These are phyloP conservation scores for Cardinalis cardinalis DNA, from an alignment of 2,113 vertebrate species.

Conservation along the genomic window DNA sequence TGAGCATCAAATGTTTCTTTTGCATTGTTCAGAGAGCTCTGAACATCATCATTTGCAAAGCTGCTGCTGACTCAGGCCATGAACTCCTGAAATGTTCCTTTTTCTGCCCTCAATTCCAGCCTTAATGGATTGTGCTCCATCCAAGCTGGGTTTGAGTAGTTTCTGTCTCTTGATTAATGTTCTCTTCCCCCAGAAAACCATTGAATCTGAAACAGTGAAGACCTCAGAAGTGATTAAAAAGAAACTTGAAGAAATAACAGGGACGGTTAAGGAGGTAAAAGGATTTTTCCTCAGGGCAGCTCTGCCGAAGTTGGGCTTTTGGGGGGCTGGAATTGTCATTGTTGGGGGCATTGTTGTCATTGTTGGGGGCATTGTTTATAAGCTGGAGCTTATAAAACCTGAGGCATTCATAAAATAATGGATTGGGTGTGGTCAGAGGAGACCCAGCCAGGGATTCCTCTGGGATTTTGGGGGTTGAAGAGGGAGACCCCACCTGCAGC, in stretches of 20 bases:
- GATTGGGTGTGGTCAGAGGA: not conserved
- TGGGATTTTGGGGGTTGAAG: not conserved
- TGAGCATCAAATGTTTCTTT: fast-evolving
- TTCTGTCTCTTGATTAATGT: not conserved
- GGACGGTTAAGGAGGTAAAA: conserved; percentile 89
- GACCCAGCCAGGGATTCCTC: not conserved
- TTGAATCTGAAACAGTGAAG: conserved; percentile 92
- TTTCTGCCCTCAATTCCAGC: not conserved
- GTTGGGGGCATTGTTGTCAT: fast-evolving
- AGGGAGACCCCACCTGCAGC: not conserved
- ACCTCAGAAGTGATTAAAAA: conserved; percentile 90
- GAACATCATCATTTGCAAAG: not conserved
- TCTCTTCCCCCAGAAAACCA: conserved; percentile 80
- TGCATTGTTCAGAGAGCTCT: not conserved
- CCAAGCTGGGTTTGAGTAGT: not conserved
- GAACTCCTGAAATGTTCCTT: not conserved
- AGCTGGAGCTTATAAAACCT: not conserved
- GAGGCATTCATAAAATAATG: not conserved
- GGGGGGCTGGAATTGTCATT: not conserved
- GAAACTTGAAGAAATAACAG: conserved; percentile 85
- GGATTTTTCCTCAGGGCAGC: not conserved
- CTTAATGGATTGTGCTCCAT: not conserved
- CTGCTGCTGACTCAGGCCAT: not conserved
- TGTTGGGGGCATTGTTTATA: too few species aligned
- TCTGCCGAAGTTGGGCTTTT: not conserved